Conservation (phyloP, 2,797 vertebrate genomes). For the Sebastes paucispinis region DNA sequence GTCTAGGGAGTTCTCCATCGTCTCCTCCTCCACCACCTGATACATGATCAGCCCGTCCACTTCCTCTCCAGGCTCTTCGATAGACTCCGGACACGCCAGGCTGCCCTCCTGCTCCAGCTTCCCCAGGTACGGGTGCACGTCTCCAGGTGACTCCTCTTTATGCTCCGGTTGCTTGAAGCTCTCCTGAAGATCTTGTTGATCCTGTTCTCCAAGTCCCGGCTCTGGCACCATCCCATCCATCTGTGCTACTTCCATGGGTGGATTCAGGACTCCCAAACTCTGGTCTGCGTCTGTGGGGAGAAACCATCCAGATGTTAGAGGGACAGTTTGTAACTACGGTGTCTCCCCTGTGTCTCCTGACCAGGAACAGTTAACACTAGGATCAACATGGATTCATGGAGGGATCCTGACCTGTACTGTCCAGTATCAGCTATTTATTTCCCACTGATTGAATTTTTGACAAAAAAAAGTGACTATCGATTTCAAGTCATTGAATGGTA, state of each 20-base stretch:
- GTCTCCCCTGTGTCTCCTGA: no score
- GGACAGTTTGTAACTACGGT: no score
- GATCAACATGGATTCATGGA: no score
- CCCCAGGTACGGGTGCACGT: constrained; percentile 43
- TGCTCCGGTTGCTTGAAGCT: constrained; percentile 34
- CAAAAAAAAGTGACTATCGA: no score
- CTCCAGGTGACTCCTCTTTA: constrained; percentile 12
- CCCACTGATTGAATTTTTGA: no score
- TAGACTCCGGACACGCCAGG: constrained; percentile 52
- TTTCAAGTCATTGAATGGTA: no score
- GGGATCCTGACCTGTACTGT: no score
- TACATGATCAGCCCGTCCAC: constrained; percentile 68
- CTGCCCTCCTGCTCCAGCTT: constrained; percentile 48
- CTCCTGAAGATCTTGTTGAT: constrained; percentile 45
- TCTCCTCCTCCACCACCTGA: constrained; percentile 49
- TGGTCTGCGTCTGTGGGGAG: constrained; percentile 14
- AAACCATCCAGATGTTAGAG: neutral
- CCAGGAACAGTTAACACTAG: no score
- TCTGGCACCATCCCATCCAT: constrained; percentile 45
- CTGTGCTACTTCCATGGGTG: constrained; percentile 26
- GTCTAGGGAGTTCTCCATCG: constrained; percentile 44
- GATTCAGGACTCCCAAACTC: constrained; percentile 41
- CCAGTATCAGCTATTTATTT: no score
- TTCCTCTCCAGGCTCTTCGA: constrained; percentile 54
- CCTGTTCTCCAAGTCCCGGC: constrained; percentile 8